Evolutionary conservation across 2,113 vertebrate genomes (phyloP), one percentile per base, ranked within the genome.

Genomic region (Syrrhaptes paradoxus): DNA sequence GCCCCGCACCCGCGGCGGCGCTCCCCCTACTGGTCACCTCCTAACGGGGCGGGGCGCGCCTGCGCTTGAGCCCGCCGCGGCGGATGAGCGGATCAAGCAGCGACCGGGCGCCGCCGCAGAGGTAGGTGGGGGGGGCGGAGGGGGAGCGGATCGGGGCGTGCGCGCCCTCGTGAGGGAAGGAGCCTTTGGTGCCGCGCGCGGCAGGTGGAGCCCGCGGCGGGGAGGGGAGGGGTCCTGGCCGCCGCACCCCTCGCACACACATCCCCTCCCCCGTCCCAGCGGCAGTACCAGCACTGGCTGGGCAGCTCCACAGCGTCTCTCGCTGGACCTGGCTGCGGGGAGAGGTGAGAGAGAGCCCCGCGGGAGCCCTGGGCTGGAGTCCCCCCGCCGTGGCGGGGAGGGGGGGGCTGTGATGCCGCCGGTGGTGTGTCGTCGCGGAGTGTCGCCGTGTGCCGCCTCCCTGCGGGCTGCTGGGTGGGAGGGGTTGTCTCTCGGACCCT

Each of bases 81-180:
- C 65, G 24, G 81, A 71, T 94, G 94, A 95, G 94, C 43, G 41
- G 46, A 92, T 84, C 85, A 82, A 61, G 72, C 45, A 22, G 89
- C 94, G 94, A 82, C 91, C 15, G 41, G 10, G 29, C 12, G 25
- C 32, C 17, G 46, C 36, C 32, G 46, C 21, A 3, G 17, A 10
- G 55, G 9, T 24, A 10, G 11, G 45, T 12, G 36, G 8, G 36
- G 36, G 8, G 36, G 36, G 36, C 9, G 36, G 36, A 36, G 36
- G 36, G 36, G 36, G 38, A 13, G 38, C 38, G 38, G 25, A 15
- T 18, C 4, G 32, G 65, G 65, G 58, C 13, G 67, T 34, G 55
- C 41, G 78, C 58, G 63, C 58, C 67, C 32, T 22, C 10, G 7
- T 12, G 58, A 51, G 38, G 31, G n/a, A 10, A 20, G 41, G 29